These are phyloP conservation scores for Aproaerema taeniolella DNA, from an alignment of 2,888 invertebrate genomes.

Conservation along the genomic window DNA sequence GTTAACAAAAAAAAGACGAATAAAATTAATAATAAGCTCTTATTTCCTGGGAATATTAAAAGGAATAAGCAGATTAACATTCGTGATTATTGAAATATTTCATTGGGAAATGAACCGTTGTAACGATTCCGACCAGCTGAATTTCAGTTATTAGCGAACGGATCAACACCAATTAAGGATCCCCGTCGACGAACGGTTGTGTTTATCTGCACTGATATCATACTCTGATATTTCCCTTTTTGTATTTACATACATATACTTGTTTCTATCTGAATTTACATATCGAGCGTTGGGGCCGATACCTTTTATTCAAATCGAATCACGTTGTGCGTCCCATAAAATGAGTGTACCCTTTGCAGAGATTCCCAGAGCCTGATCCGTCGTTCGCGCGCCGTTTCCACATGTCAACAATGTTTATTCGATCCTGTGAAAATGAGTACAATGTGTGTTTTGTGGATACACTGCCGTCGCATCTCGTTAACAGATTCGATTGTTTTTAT, in stretches of 20 bases:
- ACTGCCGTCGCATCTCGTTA: conserved; percentile 36
- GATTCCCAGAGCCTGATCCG: conserved; percentile 23
- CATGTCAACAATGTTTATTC: conserved; percentile 36
- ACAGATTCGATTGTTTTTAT: conserved; percentile 44
- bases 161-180: conserved; percentile 18
- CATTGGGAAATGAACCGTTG: conserved; percentile 9
- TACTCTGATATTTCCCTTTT: conserved; percentile 8
- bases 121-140: conserved; percentile 10
- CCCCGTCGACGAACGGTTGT: conserved; percentile 3
- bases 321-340: conserved; percentile 27
- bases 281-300: conserved; percentile 23
- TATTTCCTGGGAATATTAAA: too few species aligned
- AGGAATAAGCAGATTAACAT: conserved; percentile 1
- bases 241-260: conserved; percentile 22
- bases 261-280: conserved; percentile 25
- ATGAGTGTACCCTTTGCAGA: conserved; percentile 22
- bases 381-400: conserved; percentile 26
- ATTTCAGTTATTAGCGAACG: conserved; percentile 15
- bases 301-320: conserved; percentile 34
- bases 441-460: conserved; percentile 34
- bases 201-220: conserved; percentile 6
- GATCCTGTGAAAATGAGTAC: conserved; percentile 24
- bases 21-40: too few species aligned
- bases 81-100: conserved; percentile 3
- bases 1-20: too few species aligned